These are phyloP conservation scores for Hippocampus barbouri DNA, from an alignment of 2,113 vertebrate species.

Conservation along the genomic window DNA sequence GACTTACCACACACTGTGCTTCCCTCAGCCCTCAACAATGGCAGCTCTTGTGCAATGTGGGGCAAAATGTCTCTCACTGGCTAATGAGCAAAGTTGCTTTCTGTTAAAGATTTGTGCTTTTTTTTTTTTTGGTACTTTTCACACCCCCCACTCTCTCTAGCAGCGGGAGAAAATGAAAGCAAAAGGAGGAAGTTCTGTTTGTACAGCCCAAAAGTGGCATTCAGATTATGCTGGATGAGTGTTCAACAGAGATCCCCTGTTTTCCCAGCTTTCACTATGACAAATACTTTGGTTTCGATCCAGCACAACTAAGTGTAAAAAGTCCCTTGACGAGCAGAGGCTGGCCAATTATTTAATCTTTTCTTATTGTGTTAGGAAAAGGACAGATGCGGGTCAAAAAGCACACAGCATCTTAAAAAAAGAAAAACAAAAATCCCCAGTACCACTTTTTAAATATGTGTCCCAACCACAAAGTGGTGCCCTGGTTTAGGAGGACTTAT, in stretches of 20 bases:
- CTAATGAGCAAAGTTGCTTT: conserved; percentile 19
- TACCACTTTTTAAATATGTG: conserved; percentile 28
- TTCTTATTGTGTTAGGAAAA: conserved; percentile 24
- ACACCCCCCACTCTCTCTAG: not conserved
- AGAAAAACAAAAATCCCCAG: conserved; percentile 37
- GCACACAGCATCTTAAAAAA: conserved; percentile 28
- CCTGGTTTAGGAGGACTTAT: conserved; percentile 25
- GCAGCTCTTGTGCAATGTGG: conserved; percentile 40
- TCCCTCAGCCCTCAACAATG: conserved; percentile 23
- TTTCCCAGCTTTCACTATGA: conserved; percentile 17
- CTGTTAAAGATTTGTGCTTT: conserved; percentile 8
- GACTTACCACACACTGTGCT: conserved; percentile 42
- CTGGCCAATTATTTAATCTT: conserved; percentile 40
- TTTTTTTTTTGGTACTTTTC: not conserved
- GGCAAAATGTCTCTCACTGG: conserved; percentile 11
- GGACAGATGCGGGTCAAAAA: conserved; percentile 29
- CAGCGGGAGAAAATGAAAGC: conserved; percentile 30
- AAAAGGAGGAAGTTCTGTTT: conserved; percentile 41
- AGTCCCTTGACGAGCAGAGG: conserved; percentile 17
- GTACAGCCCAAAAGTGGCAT: conserved; percentile 7
- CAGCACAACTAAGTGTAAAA: conserved; percentile 24
- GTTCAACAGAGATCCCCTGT: conserved; percentile 23
- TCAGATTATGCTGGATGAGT: conserved; percentile 2
- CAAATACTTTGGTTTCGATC: conserved; percentile 18
- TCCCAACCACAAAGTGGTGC: conserved; percentile 16